Conservation (phyloP, 2,888 invertebrate species). For the Andrena flavipes region DNA sequence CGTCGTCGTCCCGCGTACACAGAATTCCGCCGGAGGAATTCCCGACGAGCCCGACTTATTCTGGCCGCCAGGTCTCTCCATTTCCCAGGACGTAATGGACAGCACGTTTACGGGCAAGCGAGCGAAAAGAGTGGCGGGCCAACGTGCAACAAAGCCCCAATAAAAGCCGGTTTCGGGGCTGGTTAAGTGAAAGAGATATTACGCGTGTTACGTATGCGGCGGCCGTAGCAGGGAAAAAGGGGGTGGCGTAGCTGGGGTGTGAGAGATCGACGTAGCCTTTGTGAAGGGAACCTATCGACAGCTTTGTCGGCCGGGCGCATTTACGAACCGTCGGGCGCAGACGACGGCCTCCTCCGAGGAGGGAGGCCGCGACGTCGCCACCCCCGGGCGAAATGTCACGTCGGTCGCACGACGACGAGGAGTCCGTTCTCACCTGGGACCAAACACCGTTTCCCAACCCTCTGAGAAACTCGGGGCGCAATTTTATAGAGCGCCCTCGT, state of each 20-base stretch:
- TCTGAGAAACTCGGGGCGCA: constrained; percentile 36
- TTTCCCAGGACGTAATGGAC: constrained; percentile 49
- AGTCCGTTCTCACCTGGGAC: constrained; percentile 39
- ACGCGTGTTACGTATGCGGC: constrained; percentile 67
- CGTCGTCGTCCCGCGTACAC: neutral
- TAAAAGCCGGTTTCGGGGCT: constrained; percentile 53
- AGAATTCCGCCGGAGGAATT: constrained; percentile 36
- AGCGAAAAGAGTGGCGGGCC: constrained; percentile 48
- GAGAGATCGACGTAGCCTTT: constrained; percentile 56
- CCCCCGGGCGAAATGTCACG: constrained; percentile 63
- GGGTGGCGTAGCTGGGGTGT: neutral
- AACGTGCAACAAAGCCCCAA: constrained; percentile 60
- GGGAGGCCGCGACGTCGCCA: constrained; percentile 27
- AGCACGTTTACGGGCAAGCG: constrained; percentile 50
- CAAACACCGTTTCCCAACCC: constrained; percentile 41
- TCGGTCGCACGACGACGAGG: constrained; percentile 53
- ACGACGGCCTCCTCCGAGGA: constrained; percentile 7
- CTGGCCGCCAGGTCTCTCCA: constrained; percentile 17
- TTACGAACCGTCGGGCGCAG: constrained; percentile 60
- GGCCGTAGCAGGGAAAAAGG: constrained; percentile 41
- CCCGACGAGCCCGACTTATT: constrained; percentile 33
- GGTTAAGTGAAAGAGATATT: constrained; percentile 66
- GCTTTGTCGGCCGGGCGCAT: constrained; percentile 54
- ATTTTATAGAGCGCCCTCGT: constrained; percentile 33
- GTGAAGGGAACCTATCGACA: constrained; percentile 57